A percentile compares a stretch with the other conserved stretches of the same genome.
These are phyloP conservation scores for Pseudopleuronectes americanus DNA, from an alignment of 2,797 vertebrate species.

Conservation along the genomic window DNA sequence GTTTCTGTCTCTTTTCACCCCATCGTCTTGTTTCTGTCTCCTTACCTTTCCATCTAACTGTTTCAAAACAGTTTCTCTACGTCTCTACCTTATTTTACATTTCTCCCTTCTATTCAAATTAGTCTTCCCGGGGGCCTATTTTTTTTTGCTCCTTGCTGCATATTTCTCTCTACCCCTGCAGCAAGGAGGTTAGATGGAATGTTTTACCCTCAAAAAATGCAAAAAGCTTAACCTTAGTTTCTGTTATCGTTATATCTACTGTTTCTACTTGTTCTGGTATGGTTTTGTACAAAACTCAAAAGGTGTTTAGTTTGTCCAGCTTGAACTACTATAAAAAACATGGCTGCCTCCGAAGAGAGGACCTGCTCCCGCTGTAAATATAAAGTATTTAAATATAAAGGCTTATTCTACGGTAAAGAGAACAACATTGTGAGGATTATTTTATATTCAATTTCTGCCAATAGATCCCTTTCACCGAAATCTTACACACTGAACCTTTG, in stretches of 20 bases:
- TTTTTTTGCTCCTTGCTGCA: neutral
- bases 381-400: no score
- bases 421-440: no score
- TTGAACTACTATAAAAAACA: no score
- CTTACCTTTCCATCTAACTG: constrained; percentile 35
- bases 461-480: no score
- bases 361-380: no score
- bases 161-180: neutral
- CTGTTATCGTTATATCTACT: neutral
- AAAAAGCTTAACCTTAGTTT: neutral
- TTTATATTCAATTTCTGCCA: no score
- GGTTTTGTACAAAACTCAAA: neutral
- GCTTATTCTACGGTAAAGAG: no score
- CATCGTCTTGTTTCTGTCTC: constrained; percentile 9
- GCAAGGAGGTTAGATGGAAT: neutral
- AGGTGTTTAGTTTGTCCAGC: no score
- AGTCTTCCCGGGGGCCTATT: neutral
- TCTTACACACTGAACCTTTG: no score
- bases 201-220: neutral
- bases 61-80: constrained; percentile 45
- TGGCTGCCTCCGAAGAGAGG: no score
- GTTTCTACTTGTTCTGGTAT: neutral
- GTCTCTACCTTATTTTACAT: neutral
- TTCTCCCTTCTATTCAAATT: constrained; percentile 10
- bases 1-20: constrained; percentile 1